Conservation (phyloP, 2,888 invertebrate species). For the Drosophila meridionalis region DNA sequence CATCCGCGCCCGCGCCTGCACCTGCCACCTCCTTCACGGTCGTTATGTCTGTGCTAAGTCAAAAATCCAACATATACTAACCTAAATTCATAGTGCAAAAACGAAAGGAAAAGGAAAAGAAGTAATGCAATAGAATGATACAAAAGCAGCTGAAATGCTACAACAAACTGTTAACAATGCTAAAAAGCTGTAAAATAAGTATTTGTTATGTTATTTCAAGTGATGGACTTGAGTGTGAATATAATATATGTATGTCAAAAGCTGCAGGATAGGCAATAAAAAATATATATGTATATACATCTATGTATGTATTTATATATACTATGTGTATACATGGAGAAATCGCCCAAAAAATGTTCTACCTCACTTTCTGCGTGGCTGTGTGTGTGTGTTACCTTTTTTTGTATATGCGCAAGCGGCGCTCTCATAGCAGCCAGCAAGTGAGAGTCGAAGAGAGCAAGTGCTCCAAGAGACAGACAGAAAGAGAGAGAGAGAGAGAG, state of each 20-base stretch:
- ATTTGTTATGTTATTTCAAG: conserved; percentile 31
- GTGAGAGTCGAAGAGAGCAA: conserved; percentile 38
- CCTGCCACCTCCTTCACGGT: conserved; percentile 51
- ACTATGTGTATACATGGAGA: conserved; percentile 62
- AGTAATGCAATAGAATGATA: conserved; percentile 13
- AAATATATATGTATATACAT: conserved; percentile 33
- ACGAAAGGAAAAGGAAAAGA: conserved; percentile 4
- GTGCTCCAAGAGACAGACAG: conserved; percentile 32
- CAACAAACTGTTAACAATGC: conserved; percentile 33
- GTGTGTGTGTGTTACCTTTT: conserved; percentile 55
- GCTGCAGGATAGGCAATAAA: conserved; percentile 42
- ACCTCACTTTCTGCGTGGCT: conserved; percentile 57
- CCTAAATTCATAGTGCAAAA: conserved; percentile 48
- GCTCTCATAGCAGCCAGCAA: conserved; percentile 50
- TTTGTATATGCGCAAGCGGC: conserved; percentile 65
- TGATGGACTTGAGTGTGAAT: conserved; percentile 41
- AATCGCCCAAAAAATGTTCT: conserved; percentile 81
- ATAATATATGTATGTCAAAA: conserved; percentile 50
- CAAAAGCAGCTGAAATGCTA: conserved; percentile 26
- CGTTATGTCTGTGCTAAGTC: conserved; percentile 48
- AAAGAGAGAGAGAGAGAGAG: conserved; percentile 30
- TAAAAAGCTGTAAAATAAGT: conserved; percentile 43
- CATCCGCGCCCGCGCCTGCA: conserved; percentile 42
- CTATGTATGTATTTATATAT: conserved; percentile 43
- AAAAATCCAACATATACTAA: conserved; percentile 52